Conservation (phyloP, 2,113 vertebrate genomes). For the Caretta caretta region DNA sequence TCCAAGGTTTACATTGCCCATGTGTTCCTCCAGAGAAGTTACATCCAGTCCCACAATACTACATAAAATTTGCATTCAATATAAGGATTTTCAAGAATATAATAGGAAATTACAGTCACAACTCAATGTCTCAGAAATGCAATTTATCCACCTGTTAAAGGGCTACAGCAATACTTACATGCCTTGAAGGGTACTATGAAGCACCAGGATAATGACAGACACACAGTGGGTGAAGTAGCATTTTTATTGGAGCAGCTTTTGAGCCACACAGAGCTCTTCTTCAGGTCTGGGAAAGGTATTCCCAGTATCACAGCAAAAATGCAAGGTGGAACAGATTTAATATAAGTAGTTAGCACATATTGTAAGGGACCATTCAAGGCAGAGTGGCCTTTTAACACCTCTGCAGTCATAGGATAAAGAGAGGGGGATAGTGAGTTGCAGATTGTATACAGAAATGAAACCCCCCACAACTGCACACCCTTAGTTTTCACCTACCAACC, state of each 20-base stretch:
- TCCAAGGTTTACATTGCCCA: background rate
- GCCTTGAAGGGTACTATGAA: background rate
- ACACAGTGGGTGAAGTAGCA: background rate
- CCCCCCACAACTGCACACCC: background rate
- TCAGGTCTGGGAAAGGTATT: background rate
- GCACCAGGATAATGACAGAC: background rate
- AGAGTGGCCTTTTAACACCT: background rate
- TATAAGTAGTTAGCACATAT: background rate
- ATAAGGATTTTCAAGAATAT: background rate
- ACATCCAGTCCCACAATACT: background rate
- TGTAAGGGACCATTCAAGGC: background rate
- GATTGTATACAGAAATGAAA: background rate
- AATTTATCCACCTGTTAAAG: background rate
- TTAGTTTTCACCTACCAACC: background rate
- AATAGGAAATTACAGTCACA: background rate
- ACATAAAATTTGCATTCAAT: background rate
- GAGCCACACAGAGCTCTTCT: background rate
- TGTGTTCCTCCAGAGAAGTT: background rate
- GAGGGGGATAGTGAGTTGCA: background rate
- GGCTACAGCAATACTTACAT: background rate
- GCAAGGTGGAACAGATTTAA: background rate
- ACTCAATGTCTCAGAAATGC: background rate
- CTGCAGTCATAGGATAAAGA: background rate
- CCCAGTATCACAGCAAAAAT: background rate
- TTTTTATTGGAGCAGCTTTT: background rate